Evolutionary conservation across 2,797 vertebrate genomes (phyloP).

Genomic region (Triplophysa bombifrons): DNA sequence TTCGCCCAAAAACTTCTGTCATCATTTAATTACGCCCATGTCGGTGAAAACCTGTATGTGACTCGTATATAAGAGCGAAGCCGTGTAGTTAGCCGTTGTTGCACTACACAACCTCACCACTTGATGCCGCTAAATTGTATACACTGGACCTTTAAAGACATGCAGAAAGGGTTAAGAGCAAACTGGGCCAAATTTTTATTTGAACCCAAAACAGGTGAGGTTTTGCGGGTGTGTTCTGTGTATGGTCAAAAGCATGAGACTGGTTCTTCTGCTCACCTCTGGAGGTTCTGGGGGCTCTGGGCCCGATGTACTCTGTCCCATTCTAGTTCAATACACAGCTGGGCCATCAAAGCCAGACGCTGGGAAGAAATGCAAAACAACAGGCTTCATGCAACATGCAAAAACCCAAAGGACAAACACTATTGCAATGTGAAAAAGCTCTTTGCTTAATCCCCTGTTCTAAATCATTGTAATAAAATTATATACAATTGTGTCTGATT

Average conservation of each 20-base stretch:
- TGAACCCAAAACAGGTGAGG: not conserved
- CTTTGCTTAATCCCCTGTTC: not conserved
- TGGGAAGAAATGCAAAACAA: constrained; percentile 56
- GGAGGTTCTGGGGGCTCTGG: constrained; percentile 69
- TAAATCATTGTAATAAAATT: not conserved
- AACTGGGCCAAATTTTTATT: not conserved
- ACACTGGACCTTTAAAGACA: not conserved
- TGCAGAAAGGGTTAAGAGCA: not conserved
- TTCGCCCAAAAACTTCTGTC: not conserved
- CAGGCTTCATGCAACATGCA: constrained; percentile 48
- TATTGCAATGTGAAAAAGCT: not conserved
- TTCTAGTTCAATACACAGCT: constrained; percentile 78
- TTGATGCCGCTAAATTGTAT: too few relatives aligned
- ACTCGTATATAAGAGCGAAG: too few relatives aligned
- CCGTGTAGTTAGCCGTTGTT: too few relatives aligned
- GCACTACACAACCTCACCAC: too few relatives aligned
- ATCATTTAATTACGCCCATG: too few relatives aligned
- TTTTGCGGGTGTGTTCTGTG: constrained; percentile 3
- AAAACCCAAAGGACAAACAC: not conserved
- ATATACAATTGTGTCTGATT: not conserved
- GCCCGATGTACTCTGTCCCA: constrained; percentile 80
- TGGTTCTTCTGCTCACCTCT: constrained; percentile 66
- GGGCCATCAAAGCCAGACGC: constrained; percentile 77
- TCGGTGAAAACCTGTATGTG: too few relatives aligned
- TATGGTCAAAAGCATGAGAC: constrained; percentile 14